A percentile compares a stretch with the other conserved stretches of the same genome.
These are phyloP conservation scores for Diceros bicornis DNA, from an alignment of 2,797 vertebrate genomes.

Conservation along the genomic window DNA sequence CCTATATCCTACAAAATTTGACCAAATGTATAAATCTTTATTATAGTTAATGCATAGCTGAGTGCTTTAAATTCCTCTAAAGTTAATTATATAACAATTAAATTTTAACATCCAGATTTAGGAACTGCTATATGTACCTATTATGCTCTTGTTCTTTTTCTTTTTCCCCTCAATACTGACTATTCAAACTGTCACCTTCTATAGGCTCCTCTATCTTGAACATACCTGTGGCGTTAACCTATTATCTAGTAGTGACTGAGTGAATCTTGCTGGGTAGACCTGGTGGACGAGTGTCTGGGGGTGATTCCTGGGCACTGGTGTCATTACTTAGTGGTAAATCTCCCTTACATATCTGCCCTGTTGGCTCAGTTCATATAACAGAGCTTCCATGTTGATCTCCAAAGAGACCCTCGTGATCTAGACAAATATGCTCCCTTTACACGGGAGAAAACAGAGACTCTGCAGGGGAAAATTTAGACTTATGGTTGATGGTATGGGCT, in stretches of 20 bases:
- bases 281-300: not conserved
- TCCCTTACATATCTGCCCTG: not conserved
- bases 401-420: not conserved
- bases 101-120: slow-evolving; percentile 18
- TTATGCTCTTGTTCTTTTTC: not conserved
- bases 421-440: not conserved
- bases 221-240: not conserved
- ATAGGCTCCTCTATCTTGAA: not conserved
- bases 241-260: not conserved
- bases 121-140: not conserved
- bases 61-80: not conserved
- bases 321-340: not conserved
- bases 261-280: not conserved
- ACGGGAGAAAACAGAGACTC: not conserved
- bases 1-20: not conserved
- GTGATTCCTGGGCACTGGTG: not conserved
- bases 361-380: not conserved
- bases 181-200: not conserved
- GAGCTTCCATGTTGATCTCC: not conserved
- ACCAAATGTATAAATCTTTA: slow-evolving; percentile 10
- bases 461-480: not conserved
- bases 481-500: not conserved
- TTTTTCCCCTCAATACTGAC: not conserved
- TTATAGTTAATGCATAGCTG: not conserved
- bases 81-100: not conserved